These are phyloP conservation scores for Corythoichthys intestinalis DNA, from an alignment of 2,113 vertebrate species.

Conservation along the genomic window DNA sequence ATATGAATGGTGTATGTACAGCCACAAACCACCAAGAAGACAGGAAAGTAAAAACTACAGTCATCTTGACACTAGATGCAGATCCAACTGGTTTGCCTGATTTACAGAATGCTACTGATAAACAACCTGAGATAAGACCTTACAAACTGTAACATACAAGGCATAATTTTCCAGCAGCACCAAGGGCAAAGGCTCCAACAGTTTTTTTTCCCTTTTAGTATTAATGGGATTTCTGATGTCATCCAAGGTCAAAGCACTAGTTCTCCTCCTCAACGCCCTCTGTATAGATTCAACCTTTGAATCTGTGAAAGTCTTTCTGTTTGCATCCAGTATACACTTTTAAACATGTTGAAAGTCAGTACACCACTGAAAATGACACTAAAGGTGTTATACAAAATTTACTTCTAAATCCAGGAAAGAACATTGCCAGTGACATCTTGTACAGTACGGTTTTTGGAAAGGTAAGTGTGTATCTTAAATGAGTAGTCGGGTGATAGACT, in stretches of 20 bases:
- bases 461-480: constrained; percentile 17
- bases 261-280: constrained; percentile 57
- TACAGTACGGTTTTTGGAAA: constrained; percentile 13
- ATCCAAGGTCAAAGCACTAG: constrained; percentile 58
- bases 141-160: constrained; percentile 20
- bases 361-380: constrained; percentile 39
- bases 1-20: constrained; percentile 19
- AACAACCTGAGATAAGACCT: constrained; percentile 33
- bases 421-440: constrained; percentile 31
- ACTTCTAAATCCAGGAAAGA: constrained; percentile 44
- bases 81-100: neutral
- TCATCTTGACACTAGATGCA: constrained; percentile 1
- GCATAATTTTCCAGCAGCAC: constrained; percentile 41
- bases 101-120: constrained; percentile 45
- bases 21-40: neutral
- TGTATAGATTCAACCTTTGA: constrained; percentile 49
- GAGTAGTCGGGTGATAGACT: neutral
- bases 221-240: constrained; percentile 64
- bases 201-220: constrained; percentile 51
- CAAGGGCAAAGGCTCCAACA: constrained; percentile 54
- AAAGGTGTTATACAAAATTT: constrained; percentile 50
- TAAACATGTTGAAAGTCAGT: constrained; percentile 50
- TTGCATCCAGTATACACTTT: constrained; percentile 48
- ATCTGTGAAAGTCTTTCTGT: constrained; percentile 50
- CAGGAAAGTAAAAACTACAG: neutral